phyloP scores from a whole-genome alignment of 2,113 vertebrate genomes.

The Stomatorhinus ivindoensis region DNA sequence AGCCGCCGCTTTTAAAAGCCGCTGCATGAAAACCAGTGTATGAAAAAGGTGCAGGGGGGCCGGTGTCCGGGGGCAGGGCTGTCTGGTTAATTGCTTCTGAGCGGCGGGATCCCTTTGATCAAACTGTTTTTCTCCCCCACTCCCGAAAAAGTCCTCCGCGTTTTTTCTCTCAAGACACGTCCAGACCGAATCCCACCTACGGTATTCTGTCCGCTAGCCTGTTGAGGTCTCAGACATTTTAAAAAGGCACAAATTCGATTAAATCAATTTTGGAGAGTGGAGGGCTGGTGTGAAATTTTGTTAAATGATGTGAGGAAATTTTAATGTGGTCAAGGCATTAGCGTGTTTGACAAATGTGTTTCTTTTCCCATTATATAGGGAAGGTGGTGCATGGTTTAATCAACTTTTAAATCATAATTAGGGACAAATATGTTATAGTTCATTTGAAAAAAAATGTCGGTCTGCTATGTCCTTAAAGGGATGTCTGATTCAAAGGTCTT shows the following conservation, averaged over 20 bases:
- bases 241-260: conserved; percentile 13
- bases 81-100: conserved; percentile 11
- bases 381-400: conserved; percentile 43
- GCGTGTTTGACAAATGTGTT: conserved; percentile 55
- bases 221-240: neutral
- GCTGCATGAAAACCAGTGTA: neutral
- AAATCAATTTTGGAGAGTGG: neutral
- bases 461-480: conserved; percentile 45
- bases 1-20: neutral
- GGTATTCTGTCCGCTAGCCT: neutral
- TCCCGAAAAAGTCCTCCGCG: neutral
- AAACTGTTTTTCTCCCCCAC: neutral
- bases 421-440: conserved; percentile 59
- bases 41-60: neutral
- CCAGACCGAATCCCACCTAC: neutral
- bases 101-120: neutral
- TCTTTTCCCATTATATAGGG: conserved; percentile 46
- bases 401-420: conserved; percentile 59
- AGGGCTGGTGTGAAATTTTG: neutral
- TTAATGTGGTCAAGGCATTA: conserved; percentile 58
- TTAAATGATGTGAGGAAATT: conserved; percentile 43
- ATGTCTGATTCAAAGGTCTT: conserved; percentile 48
- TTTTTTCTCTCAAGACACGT: neutral
- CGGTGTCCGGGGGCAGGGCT: neutral
- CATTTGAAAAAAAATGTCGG: neutral